Evolutionary conservation across 2,797 vertebrate species (phyloP), one percentile per base, ranked within the genome.

Genomic region (Tokudaia muenninki): DNA sequence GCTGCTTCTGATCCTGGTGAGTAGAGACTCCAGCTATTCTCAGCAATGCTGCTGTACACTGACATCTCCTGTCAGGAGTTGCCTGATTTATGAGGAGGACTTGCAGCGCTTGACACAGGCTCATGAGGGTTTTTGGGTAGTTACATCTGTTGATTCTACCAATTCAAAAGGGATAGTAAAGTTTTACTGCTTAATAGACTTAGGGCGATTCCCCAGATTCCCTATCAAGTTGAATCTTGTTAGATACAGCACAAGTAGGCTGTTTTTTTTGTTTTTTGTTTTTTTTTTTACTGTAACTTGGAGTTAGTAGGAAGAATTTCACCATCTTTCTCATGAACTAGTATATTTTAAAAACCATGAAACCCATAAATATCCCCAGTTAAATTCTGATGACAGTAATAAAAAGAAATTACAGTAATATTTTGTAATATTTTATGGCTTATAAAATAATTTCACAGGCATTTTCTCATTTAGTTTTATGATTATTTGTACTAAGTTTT

Each of bases 201-300:
- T 26, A 90, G 92, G 96, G 95, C 77, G 96, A 93, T 96, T 96
- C 88, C 61, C 63, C 57, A 94, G 95, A 98, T 96, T 96, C 81
- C 50, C 92, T 92, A 3, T 97, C 97, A 97, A 96, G 97, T 96
- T 95, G 88, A 96, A 47, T 96, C 96, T 92, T 97, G 92, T 94
- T 89, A 79, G n/a, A 75, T 78, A 80, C 29, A 93, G 63, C 47
- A 86, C 44, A 97, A 78, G 57, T 26, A 52, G 65, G 63, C 16
- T 77, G 10, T 17, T 29, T 21, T 21, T 9, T 41, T 37, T 29
- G 37, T 21, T 9, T 41, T 37, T 72, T 10, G 11, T 92, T 94
- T 88, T 7, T 57, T 16, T 34, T 44, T 88, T 95, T 34, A 59
- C 94, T 97, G 74, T 75, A 37, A 80, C 57, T 91, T 95, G 47